Percentiles rank a stretch among this genome's conserved stretches.
Evolutionary conservation across 2,888 invertebrate species (phyloP).

Genomic region (Lumbricus terrestris): DNA sequence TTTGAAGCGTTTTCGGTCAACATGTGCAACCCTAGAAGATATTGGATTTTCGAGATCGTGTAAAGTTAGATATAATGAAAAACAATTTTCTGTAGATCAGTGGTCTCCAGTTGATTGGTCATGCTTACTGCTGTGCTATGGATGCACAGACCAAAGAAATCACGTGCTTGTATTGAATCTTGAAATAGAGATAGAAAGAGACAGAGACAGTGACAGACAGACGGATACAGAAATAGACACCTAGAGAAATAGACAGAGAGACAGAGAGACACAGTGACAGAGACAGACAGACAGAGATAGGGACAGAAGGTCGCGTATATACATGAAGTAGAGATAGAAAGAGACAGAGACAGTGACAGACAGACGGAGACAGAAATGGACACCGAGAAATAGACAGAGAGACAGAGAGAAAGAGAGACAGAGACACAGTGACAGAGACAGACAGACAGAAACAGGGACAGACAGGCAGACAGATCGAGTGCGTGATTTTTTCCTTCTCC

Average conservation of each 20-base stretch:
- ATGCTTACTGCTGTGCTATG: not conserved
- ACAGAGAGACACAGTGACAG: not conserved
- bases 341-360: not conserved
- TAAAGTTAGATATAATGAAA: not conserved
- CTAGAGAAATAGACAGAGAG: not conserved
- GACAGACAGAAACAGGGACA: not conserved
- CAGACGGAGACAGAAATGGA: not conserved
- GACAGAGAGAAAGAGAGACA: not conserved
- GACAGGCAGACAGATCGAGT: not conserved
- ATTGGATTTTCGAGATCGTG: not conserved
- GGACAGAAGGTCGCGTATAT: no score
- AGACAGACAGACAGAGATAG: not conserved
- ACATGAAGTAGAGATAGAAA: not conserved
- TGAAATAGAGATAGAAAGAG: not conserved
- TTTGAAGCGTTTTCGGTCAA: not conserved
- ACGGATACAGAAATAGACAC: not conserved
- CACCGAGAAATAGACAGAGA: not conserved
- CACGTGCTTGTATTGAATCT: not conserved
- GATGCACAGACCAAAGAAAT: not conserved
- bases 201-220: not conserved
- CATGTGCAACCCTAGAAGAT: not conserved
- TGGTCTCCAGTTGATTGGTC: not conserved
- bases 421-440: not conserved
- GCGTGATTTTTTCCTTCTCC: not conserved
- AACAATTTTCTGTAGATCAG: not conserved